A percentile compares a stretch with the other conserved stretches of the same genome.
phyloP scores from a whole-genome alignment of 2,797 vertebrate species.

The Lacerta viridis region DNA sequence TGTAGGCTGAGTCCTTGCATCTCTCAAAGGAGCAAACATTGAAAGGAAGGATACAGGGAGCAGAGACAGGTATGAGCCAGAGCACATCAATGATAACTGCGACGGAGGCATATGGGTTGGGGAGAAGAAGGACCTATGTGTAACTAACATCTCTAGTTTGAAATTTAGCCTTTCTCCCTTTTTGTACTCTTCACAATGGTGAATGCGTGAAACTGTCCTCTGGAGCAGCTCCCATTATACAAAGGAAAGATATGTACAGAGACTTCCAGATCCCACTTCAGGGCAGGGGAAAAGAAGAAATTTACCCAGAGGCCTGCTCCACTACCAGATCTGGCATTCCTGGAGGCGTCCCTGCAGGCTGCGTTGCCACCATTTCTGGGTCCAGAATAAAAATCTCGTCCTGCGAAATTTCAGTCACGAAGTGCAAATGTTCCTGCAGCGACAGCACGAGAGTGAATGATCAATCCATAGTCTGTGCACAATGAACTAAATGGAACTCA shows the following conservation, averaged over 20 bases:
- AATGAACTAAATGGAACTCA: not conserved
- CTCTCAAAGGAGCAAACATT: not conserved
- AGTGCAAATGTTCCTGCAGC: slow-evolving; percentile 96
- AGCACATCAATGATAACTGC: no score
- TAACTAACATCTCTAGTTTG: not conserved
- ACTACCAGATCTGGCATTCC: slow-evolving; percentile 97
- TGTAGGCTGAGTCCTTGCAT: not conserved
- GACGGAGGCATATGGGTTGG: not conserved
- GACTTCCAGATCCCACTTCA: not conserved
- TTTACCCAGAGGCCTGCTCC: slow-evolving; percentile 91
- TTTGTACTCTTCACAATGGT: not conserved
- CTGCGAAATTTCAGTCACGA: slow-evolving; percentile 97
- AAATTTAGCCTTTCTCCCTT: not conserved
- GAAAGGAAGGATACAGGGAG: not conserved
- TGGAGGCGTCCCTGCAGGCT: slow-evolving; percentile 81
- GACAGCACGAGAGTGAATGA: slow-evolving; percentile 41
- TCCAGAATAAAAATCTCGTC: slow-evolving; percentile 98
- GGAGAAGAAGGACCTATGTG: not conserved
- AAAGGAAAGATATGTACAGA: not conserved
- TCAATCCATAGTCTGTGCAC: not conserved
- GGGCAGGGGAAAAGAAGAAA: not conserved
- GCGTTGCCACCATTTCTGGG: slow-evolving; percentile 86
- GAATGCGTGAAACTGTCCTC: not conserved
- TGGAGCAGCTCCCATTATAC: not conserved
- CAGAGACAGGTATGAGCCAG: no score